Conservation (phyloP, 2,888 invertebrate species). For the Agonopterix heracliana region DNA sequence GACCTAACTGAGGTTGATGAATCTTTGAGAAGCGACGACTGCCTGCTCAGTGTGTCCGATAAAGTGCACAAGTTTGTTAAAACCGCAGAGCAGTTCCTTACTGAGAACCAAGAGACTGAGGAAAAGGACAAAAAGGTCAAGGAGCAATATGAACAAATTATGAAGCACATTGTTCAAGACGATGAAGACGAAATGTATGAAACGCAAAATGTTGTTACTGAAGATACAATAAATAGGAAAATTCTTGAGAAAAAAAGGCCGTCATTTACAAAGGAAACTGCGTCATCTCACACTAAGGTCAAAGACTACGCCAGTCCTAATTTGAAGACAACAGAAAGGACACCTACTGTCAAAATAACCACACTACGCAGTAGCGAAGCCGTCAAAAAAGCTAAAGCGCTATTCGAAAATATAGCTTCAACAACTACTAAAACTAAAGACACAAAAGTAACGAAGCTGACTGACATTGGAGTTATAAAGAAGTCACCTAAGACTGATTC, state of each 20-base stretch:
- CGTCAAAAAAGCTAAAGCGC: constrained; percentile 81
- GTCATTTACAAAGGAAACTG: constrained; percentile 35
- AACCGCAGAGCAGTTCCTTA: constrained; percentile 74
- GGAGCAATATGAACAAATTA: constrained; percentile 66
- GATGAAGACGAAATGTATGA: constrained; percentile 31
- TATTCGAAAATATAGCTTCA: constrained; percentile 80
- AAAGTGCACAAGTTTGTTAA: constrained; percentile 80
- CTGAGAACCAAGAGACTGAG: constrained; percentile 43
- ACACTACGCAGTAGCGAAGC: constrained; percentile 77
- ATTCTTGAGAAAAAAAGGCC: constrained; percentile 25
- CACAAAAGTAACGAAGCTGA: constrained; percentile 49
- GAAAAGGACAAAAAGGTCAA: constrained; percentile 57
- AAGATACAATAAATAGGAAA: constrained; percentile 13
- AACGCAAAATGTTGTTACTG: constrained; percentile 12
- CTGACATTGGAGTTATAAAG: constrained; percentile 66
- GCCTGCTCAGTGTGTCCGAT: constrained; percentile 78
- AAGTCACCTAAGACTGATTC: constrained; percentile 46
- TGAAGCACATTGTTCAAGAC: constrained; percentile 47
- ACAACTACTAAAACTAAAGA: constrained; percentile 43
- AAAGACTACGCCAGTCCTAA: constrained; percentile 35
- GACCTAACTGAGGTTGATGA: constrained; percentile 74
- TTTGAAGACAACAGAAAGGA: constrained; percentile 35
- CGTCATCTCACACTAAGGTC: constrained; percentile 38
- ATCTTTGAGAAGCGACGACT: constrained; percentile 76
- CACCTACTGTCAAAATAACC: constrained; percentile 51